Base-by-base conservation (phyloP, 2,888 invertebrate species). In the Macrophya annulata region DNA sequence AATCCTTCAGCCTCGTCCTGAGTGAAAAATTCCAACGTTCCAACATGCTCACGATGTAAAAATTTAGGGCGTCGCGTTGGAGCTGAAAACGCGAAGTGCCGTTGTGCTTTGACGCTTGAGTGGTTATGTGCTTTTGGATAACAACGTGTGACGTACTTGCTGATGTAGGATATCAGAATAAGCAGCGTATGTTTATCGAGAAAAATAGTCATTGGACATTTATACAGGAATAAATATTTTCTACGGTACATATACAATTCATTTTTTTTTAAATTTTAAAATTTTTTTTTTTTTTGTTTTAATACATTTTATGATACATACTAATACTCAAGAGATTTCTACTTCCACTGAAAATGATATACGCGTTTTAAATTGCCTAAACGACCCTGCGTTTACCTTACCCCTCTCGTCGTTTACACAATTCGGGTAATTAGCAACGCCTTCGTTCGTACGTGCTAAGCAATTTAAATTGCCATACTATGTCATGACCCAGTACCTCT, bases 391-490 rank as follows among this genome's bases (percentile, higher is more conserved):
- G 17, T 31, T 31, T 31, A 3, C 45, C 31, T 8, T 37, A 45
- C 72, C 72, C 43, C 59, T 62, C 3, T 1, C 59, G 43, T 62
- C 59, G 81, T 62, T 81, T 81, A 43, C 10, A 81, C 81, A 81
- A 43, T 59, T 59, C 37, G 43, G 81, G 81, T 62, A 81, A 81
- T 81, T 81, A 81, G 81, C 81, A 62, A 62, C 40, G 40, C 40
- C 81, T 40, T 62, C 59, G 43, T 81, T 81, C 43, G 21, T 81
- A 81, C 81, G 81, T 81, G 81, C 40, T 40, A 25, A 81, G 62
- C 81, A 81, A 62, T 40, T 62, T 62, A 62, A 81, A 81, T 81
- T 81, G 51, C 81, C 81, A 17, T 62, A 62, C 40, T 62, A 62
- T 62, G 43, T 62, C 48, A 81, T 62, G 59, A 5, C n/a, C 81